Conservation (phyloP, 2,888 invertebrate genomes). For the Drosophila neotestacea region DNA sequence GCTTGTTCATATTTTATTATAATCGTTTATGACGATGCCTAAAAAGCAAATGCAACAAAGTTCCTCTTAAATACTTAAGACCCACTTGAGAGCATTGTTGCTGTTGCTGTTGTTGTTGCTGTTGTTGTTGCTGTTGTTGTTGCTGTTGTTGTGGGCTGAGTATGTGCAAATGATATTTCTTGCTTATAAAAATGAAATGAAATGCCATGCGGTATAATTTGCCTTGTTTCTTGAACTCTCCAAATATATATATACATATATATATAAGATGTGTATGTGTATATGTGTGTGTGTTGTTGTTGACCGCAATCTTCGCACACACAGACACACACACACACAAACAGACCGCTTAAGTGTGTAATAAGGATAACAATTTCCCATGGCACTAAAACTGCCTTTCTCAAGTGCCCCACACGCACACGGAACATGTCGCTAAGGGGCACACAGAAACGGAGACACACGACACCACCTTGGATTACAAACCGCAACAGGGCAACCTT, state of each 20-base stretch:
- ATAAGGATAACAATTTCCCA: conserved; percentile 77
- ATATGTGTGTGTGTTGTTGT: conserved; percentile 13
- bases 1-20: conserved; percentile 11
- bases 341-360: conserved; percentile 55
- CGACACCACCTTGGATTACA: conserved; percentile 6
- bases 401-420: conserved; percentile 63
- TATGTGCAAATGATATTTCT: conserved; percentile 42
- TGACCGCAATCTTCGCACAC: conserved; percentile 28
- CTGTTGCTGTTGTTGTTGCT: conserved; percentile 4
- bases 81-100: conserved; percentile 25
- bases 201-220: conserved; percentile 47
- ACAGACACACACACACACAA: conserved; percentile 20
- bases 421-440: conserved; percentile 21
- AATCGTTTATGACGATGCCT: conserved; percentile 16
- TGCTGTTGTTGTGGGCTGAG: conserved; percentile 1
- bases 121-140: conserved; percentile 15
- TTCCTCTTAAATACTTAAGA: conserved; percentile 37
- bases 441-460: conserved; percentile 25
- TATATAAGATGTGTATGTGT: background rate
- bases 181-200: conserved; percentile 50
- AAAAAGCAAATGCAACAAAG: conserved; percentile 24
- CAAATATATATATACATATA: background rate
- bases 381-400: conserved; percentile 75
- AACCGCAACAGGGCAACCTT: conserved; percentile 25
- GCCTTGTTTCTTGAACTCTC: conserved; percentile 35